Evolutionary conservation across 2,797 vertebrate species (phyloP).

Genomic region (Rachycentron canadum): DNA sequence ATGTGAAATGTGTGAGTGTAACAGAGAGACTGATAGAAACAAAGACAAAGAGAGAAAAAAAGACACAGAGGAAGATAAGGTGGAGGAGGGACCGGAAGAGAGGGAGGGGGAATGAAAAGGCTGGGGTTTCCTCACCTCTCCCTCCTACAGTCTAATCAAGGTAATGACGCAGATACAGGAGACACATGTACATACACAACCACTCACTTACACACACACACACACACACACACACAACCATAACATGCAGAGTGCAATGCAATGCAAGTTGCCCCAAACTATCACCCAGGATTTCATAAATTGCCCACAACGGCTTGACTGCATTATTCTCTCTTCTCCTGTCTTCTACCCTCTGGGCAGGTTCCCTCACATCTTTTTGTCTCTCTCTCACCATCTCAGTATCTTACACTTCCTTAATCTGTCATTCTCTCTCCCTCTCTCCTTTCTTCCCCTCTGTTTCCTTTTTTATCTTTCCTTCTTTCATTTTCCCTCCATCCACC

Average conservation of each 20-base stretch:
- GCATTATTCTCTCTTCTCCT: constrained; percentile 54
- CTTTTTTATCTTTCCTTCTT: not conserved
- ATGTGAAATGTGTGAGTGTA: constrained; percentile 44
- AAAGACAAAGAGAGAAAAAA: constrained; percentile 7
- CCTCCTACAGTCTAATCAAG: constrained; percentile 62
- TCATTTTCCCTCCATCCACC: constrained; percentile 15
- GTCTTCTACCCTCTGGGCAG: constrained; percentile 45
- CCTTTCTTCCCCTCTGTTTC: not conserved
- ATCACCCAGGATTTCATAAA: constrained; percentile 60
- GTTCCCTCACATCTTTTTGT: constrained; percentile 39
- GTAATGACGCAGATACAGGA: constrained; percentile 68
- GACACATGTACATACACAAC: constrained; percentile 32
- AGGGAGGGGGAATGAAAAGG: constrained; percentile 45
- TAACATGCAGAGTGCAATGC: constrained; percentile 26
- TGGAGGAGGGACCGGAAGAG: constrained; percentile 51
- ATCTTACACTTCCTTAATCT: constrained; percentile 13
- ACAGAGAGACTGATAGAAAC: constrained; percentile 35
- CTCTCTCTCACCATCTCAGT: constrained; percentile 6
- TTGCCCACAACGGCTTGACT: constrained; percentile 56
- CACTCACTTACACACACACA: too few species aligned
- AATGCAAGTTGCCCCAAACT: constrained; percentile 52
- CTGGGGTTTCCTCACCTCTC: constrained; percentile 71
- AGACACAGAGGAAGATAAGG: constrained; percentile 42
- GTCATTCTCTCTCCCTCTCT: not conserved
- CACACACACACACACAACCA: constrained; percentile 20